Base-by-base conservation (phyloP, 1,140 invertebrate species). In the Drosophila nigrodunni region DNA sequence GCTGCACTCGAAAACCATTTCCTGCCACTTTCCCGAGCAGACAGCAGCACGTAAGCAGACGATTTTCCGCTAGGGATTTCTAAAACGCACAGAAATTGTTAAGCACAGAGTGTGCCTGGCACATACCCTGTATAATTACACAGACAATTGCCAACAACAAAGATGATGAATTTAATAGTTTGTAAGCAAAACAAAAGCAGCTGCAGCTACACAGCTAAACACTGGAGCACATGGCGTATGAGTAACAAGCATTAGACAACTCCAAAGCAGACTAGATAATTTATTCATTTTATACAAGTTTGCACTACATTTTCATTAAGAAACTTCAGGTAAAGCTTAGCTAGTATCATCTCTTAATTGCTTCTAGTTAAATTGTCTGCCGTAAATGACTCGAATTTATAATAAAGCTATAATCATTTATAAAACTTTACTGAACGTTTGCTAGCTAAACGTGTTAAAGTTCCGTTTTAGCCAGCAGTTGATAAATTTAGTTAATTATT, bases 1-100 rank as follows among this genome's bases (percentile, higher is more conserved):
- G 65, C 10, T 41, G 18, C 72, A 69, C 72, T 74, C 58, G 49
- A 74, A 74, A 69, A 0, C 65, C 72, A 74, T 74, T 74, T 69
- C 66, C 72, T 60, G 21, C 61, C 50, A 37, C 39, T 60, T 25
- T 25, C 3, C 46, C 43, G 21, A 21, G 18, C 37, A 57, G 10
- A 47, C 41, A 57, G 18, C 21, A 49, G 21, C 47, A 69, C 21
- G 25, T n/a, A 15, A 9, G 11, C 35, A 52, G n/a, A 13, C 30
- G 15, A 47, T 21, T 47, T 47, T 46, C 11, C 41, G 3, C 41
- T 43, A 6, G 11, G 13, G 2, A 43, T n/a, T 6, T 43, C 41
- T 43, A 43, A 43, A 43, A 13, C 3, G 41, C 2, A 13, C 2
- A 41, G 9, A 7, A 13, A 11, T 13, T 13, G 41, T 13, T 5